Percentiles rank a stretch among this genome's conserved stretches.
Conservation (phyloP, 2,797 vertebrate species). For the Sorex maritimensis region DNA sequence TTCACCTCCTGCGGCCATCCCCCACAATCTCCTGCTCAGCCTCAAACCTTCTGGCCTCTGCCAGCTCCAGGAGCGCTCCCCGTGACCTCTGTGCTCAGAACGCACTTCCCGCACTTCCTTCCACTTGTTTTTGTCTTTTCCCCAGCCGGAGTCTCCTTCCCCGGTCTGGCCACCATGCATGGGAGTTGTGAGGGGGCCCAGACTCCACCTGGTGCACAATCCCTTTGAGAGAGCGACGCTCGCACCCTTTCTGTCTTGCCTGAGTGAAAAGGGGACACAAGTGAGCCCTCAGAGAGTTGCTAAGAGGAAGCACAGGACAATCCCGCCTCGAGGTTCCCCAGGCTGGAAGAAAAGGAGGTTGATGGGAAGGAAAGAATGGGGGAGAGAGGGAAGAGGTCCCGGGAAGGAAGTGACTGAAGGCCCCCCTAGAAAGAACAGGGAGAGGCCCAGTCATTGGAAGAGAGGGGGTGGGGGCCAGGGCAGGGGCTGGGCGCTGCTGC, state of each 20-base stretch:
- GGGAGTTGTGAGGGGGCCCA: background rate
- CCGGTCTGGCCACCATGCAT: background rate
- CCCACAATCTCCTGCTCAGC: background rate
- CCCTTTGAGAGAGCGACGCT: background rate
- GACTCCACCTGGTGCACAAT: background rate
- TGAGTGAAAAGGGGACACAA: background rate
- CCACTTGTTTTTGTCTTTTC: background rate
- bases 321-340: background rate
- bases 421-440: background rate
- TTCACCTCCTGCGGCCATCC: background rate
- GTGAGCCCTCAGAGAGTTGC: background rate
- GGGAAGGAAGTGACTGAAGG: background rate
- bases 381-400: background rate
- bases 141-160: background rate
- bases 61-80: background rate
- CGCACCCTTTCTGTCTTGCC: background rate
- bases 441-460: accelerated
- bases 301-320: background rate
- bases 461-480: accelerated
- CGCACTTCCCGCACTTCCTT: background rate
- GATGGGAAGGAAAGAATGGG: background rate
- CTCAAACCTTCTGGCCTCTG: background rate
- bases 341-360: background rate
- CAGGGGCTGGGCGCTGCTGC: accelerated
- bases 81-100: background rate